Evolutionary conservation across 2,888 invertebrate species (phyloP).

Genomic region (Slavum lentiscoides): DNA sequence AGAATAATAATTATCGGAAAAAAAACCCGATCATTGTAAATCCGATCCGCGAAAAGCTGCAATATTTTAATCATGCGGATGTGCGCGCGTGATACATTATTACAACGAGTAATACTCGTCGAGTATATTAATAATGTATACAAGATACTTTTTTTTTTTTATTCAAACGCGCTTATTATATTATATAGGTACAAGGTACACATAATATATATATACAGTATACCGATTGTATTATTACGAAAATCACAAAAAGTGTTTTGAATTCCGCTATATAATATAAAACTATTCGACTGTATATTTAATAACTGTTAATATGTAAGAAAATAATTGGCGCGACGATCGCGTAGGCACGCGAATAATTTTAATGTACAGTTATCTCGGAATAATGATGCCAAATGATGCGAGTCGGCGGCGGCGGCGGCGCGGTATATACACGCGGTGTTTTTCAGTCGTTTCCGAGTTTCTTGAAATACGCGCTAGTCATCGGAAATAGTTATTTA

Average conservation of each 20-base stretch:
- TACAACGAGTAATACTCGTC: too few relatives aligned
- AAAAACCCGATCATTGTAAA: too few relatives aligned
- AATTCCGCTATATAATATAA: neutral
- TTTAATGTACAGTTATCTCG: constrained; percentile 36
- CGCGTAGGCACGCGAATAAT: constrained; percentile 9
- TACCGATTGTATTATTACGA: neutral
- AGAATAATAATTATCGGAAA: too few relatives aligned
- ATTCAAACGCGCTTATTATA: too few relatives aligned
- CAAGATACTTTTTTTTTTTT: too few relatives aligned
- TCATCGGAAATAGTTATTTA: neutral
- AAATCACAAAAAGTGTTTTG: too few relatives aligned
- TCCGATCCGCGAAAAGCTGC: too few relatives aligned
- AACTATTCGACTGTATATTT: constrained; percentile 4
- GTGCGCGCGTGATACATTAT: too few relatives aligned
- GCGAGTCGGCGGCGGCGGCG: neutral
- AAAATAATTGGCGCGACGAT: constrained; percentile 11
- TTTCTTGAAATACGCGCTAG: neutral
- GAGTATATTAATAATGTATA: too few relatives aligned
- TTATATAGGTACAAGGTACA: too few relatives aligned
- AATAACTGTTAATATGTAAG: neutral
- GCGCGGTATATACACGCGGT: neutral
- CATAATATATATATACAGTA: too few relatives aligned
- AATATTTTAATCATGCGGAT: too few relatives aligned
- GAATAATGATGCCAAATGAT: constrained; percentile 42
- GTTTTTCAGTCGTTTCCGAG: neutral